phyloP scores from a whole-genome alignment of 2,888 invertebrate genomes.

The Chalcosyrphus nemorum region DNA sequence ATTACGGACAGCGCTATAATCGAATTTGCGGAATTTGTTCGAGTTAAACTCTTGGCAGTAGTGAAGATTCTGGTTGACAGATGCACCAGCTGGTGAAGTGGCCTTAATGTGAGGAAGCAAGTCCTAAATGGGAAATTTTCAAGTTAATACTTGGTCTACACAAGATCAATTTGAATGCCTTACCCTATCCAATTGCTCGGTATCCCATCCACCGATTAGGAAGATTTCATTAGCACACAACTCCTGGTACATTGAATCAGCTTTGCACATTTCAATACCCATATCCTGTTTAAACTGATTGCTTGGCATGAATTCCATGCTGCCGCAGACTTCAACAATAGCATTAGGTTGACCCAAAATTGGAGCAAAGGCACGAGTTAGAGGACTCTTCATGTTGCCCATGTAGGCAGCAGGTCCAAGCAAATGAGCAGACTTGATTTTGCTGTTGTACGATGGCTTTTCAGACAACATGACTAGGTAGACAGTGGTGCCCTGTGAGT shows the following conservation, averaged over 20 bases:
- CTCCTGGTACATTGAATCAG: conserved; percentile 75
- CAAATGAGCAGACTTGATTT: conserved; percentile 77
- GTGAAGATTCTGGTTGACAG: conserved; percentile 80
- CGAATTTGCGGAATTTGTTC: conserved; percentile 79
- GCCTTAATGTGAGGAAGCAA: conserved; percentile 78
- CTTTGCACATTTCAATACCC: conserved; percentile 80
- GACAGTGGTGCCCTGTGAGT: conserved; percentile 94
- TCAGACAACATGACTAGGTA: conserved; percentile 84
- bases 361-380: conserved; percentile 77
- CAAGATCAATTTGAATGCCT: conserved; percentile 46
- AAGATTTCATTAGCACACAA: conserved; percentile 87
- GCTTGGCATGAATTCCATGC: conserved; percentile 77
- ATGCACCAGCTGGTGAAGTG: conserved; percentile 80
- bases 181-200: conserved; percentile 82
- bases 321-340: conserved; percentile 76
- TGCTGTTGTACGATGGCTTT: conserved; percentile 74
- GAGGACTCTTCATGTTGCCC: conserved; percentile 80
- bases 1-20: conserved; percentile 81
- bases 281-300: conserved; percentile 77
- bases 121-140: conserved; percentile 54
- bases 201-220: conserved; percentile 83
- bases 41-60: conserved; percentile 80
- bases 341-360: conserved; percentile 77
- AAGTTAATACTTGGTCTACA: too few species aligned
- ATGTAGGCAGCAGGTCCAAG: conserved; percentile 84